These are phyloP conservation scores for Bugula neritina DNA, from an alignment of 2,888 invertebrate genomes.

Conservation along the genomic window DNA sequence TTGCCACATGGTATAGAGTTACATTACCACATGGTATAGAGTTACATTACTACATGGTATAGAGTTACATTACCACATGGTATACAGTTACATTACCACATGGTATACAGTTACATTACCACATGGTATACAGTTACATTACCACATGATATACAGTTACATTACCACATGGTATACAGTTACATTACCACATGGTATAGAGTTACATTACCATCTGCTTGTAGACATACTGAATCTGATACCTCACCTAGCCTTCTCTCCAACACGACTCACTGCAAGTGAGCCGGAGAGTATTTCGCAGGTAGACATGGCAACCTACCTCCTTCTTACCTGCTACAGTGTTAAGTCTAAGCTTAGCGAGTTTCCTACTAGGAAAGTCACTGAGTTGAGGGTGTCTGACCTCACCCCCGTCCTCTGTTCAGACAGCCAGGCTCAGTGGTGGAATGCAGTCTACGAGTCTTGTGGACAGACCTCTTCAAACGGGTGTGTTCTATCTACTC, in stretches of 20 bases:
- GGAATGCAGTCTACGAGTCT: constrained; percentile 58
- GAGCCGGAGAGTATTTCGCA: constrained; percentile 51
- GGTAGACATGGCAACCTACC: constrained; percentile 27
- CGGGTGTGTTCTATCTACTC: background rate
- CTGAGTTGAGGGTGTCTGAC: constrained; percentile 44
- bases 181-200: too few relatives aligned
- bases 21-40: too few relatives aligned
- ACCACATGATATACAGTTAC: too few relatives aligned
- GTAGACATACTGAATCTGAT: background rate
- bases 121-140: too few relatives aligned
- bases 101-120: too few relatives aligned
- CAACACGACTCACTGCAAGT: background rate
- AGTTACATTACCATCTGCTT: too few relatives aligned
- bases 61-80: too few relatives aligned
- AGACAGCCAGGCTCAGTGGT: constrained; percentile 54
- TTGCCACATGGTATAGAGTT: too few relatives aligned
- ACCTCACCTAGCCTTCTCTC: constrained; percentile 6
- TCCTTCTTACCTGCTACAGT: background rate
- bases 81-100: too few relatives aligned
- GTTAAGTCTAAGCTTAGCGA: constrained; percentile 27
- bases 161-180: too few relatives aligned
- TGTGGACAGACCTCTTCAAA: constrained; percentile 48
- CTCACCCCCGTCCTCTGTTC: constrained; percentile 44
- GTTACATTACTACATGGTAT: too few relatives aligned
- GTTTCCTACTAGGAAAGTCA: constrained; percentile 37